Conservation (phyloP, 2,797 vertebrate species). For the Argya squamiceps region DNA sequence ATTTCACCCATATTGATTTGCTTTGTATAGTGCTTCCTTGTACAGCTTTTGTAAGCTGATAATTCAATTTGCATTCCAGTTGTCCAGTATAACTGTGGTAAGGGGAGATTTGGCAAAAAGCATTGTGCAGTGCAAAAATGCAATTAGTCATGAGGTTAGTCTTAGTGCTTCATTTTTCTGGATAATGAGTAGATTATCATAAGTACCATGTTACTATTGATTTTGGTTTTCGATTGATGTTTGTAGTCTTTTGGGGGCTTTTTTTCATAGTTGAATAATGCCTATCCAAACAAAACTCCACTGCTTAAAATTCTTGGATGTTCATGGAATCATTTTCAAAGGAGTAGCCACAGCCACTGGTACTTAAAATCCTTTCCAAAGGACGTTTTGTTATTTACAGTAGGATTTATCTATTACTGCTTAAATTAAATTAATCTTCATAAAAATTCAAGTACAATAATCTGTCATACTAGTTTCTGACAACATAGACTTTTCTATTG, state of each 20-base stretch:
- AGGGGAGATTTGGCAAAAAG: not conserved
- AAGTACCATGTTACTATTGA: not conserved
- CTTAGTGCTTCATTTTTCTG: not conserved
- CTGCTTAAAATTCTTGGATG: not conserved
- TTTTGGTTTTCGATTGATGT: not conserved
- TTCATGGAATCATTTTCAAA: not conserved
- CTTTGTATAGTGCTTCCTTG: not conserved
- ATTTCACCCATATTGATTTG: not conserved
- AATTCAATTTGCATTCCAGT: not conserved
- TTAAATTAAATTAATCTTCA: not conserved
- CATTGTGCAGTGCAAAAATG: not conserved
- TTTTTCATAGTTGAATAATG: not conserved
- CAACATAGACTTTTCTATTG: not conserved
- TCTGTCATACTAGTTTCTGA: not conserved
- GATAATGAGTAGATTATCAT: constrained; percentile 13
- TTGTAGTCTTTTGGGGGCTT: not conserved
- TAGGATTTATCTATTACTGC: not conserved
- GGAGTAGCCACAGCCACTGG: not conserved
- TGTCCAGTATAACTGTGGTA: not conserved
- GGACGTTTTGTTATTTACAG: not conserved
- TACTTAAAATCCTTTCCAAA: not conserved
- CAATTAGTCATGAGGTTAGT: not conserved
- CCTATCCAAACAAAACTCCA: not conserved
- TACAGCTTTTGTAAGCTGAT: not conserved
- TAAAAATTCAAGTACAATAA: not conserved